phyloP scores from a whole-genome alignment of 37 sponge, comb jelly and placozoan species.

The Corticium candelabrum region DNA sequence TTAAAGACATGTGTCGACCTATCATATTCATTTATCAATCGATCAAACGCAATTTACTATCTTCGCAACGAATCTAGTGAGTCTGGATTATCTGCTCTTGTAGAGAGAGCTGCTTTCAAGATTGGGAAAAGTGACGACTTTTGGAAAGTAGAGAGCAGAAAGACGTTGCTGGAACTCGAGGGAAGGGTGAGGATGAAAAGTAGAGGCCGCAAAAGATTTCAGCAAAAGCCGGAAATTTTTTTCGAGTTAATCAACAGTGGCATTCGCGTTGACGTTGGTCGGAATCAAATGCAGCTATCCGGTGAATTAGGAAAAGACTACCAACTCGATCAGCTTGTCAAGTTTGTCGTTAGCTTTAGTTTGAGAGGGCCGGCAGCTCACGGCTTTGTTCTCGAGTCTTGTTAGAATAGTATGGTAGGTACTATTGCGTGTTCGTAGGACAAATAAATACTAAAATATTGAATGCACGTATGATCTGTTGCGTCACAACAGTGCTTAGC shows the following conservation, averaged over 20 bases:
- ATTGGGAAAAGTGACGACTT: background rate
- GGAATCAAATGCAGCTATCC: too few species aligned
- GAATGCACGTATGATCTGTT: too few species aligned
- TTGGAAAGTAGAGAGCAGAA: background rate
- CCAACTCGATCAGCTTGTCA: background rate
- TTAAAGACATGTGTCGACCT: background rate
- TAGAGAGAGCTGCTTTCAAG: background rate
- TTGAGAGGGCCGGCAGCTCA: background rate
- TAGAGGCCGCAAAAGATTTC: background rate
- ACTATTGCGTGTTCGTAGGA: too few species aligned
- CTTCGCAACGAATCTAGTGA: background rate
- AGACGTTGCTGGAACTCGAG: background rate
- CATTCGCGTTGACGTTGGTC: background rate
- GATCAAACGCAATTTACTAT: background rate
- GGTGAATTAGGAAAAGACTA: background rate
- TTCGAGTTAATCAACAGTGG: background rate
- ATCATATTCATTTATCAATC: background rate
- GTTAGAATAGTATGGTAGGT: too few species aligned
- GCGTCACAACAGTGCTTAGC: too few species aligned
- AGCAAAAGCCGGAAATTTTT: background rate
- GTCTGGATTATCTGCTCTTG: background rate
- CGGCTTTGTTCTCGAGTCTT: background rate
- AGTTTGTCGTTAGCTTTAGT: slow-evolving; percentile 3
- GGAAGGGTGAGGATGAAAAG: background rate
- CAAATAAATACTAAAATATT: too few species aligned